phyloP scores from a whole-genome alignment of 2,113 vertebrate species.

The Maccullochella peelii region DNA sequence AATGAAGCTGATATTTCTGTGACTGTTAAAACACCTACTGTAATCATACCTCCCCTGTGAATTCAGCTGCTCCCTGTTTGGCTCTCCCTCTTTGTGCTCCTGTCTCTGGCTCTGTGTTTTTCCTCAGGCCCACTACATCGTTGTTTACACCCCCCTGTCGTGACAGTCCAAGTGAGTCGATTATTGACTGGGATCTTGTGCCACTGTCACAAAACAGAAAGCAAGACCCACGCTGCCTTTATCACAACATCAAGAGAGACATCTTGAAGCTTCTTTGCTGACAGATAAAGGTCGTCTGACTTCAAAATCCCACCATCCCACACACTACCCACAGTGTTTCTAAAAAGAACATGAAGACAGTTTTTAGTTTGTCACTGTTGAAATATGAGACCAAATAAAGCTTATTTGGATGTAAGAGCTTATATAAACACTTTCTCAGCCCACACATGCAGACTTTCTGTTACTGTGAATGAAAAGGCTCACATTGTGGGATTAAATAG shows the following conservation, averaged over 20 bases:
- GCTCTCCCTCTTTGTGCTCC: background rate
- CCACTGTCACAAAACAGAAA: background rate
- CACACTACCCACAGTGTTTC: background rate
- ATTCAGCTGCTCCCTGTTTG: background rate
- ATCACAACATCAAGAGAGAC: constrained; percentile 3
- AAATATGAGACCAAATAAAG: background rate
- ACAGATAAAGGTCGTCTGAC: background rate
- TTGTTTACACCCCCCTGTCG: background rate
- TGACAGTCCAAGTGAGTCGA: background rate
- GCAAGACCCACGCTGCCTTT: background rate
- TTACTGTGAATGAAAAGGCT: constrained; percentile 3
- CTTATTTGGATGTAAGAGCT: background rate
- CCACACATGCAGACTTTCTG: background rate
- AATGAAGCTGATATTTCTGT: background rate
- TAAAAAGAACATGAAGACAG: background rate
- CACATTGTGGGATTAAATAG: background rate
- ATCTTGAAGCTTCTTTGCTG: background rate
- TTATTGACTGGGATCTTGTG: background rate
- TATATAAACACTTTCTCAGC: background rate
- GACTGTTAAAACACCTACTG: background rate
- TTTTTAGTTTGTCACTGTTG: background rate
- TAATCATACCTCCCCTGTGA: background rate
- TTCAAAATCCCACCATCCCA: background rate
- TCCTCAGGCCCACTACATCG: background rate
- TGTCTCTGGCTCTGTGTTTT: background rate